phyloP scores from a whole-genome alignment of 30 jellyfish, hydroid and myxozoan species.

The Nemopilema nomurai region DNA sequence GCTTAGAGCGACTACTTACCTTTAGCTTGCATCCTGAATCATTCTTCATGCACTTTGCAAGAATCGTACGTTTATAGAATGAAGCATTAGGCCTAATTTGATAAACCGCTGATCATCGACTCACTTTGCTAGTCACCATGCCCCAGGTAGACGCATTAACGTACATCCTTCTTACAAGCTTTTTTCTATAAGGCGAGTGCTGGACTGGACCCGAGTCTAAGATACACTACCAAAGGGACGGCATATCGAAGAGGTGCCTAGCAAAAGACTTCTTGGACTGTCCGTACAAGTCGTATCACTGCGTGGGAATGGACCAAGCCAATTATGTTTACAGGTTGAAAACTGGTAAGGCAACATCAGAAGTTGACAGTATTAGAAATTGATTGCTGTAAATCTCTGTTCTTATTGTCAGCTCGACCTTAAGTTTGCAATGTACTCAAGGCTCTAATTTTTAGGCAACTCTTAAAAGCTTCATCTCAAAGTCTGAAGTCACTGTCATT shows the following conservation, averaged over 20 bases:
- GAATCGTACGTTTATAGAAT: too few species aligned
- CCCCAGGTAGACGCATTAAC: not conserved
- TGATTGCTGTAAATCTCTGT: too few species aligned
- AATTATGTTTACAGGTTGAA: constrained; percentile 64
- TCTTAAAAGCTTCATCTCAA: too few species aligned
- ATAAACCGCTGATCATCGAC: too few species aligned
- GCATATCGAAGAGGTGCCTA: not conserved
- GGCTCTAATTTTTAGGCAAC: too few species aligned
- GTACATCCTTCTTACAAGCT: not conserved
- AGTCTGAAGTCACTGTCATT: too few species aligned
- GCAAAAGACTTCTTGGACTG: constrained; percentile 56
- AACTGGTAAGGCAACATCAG: constrained; percentile 37
- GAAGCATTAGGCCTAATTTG: too few species aligned
- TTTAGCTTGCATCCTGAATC: too few species aligned
- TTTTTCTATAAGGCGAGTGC: constrained; percentile 19
- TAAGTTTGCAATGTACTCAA: not conserved
- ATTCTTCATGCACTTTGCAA: too few species aligned
- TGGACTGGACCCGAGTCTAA: constrained; percentile 12
- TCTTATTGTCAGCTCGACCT: not conserved
- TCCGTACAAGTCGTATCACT: constrained; percentile 87
- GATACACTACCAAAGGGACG: constrained; percentile 6
- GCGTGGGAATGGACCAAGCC: constrained; percentile 81
- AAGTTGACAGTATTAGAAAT: not conserved
- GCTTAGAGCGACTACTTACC: too few species aligned
- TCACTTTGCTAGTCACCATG: not conserved